These are phyloP conservation scores for Anser brachyrhynchus DNA, from an alignment of 2,113 vertebrate genomes.

Conservation along the genomic window DNA sequence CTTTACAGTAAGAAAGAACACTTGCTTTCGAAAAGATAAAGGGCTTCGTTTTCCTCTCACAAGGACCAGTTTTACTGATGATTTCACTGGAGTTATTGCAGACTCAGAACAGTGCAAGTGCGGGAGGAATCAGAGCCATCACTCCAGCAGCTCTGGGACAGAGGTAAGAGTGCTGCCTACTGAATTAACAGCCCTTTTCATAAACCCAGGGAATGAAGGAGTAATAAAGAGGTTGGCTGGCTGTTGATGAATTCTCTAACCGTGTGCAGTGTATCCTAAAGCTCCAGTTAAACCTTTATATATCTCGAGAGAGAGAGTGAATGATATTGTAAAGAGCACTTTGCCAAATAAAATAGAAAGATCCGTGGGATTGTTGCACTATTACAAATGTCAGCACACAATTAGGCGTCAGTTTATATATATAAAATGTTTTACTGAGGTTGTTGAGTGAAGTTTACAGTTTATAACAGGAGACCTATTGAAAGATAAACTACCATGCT, in stretches of 20 bases:
- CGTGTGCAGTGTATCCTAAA: background rate
- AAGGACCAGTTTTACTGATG: background rate
- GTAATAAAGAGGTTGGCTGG: slow-evolving; percentile 1
- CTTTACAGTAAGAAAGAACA: background rate
- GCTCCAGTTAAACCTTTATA: slow-evolving; percentile 36
- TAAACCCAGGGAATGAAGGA: slow-evolving; percentile 11
- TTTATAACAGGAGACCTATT: slow-evolving; percentile 10
- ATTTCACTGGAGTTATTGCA: slow-evolving; percentile 15
- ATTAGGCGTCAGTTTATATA: slow-evolving; percentile 4
- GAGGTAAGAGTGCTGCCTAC: background rate
- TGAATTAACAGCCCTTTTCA: slow-evolving; percentile 34
- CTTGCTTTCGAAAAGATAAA: background rate
- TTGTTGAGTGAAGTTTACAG: background rate
- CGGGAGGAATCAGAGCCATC: background rate
- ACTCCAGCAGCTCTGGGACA: background rate
- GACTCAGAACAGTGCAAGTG: background rate
- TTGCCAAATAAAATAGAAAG: slow-evolving; percentile 32
- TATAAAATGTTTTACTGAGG: slow-evolving; percentile 3
- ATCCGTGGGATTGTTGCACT: background rate
- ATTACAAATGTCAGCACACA: slow-evolving; percentile 16
- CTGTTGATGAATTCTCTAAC: slow-evolving; percentile 33
- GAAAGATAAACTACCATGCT: background rate
- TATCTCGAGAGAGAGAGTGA: background rate
- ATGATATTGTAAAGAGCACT: slow-evolving; percentile 6
- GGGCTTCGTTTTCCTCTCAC: slow-evolving; percentile 5